Evolutionary conservation across 2,888 invertebrate species (phyloP), one percentile per base, ranked within the genome.

Genomic region (Tipula unca): DNA sequence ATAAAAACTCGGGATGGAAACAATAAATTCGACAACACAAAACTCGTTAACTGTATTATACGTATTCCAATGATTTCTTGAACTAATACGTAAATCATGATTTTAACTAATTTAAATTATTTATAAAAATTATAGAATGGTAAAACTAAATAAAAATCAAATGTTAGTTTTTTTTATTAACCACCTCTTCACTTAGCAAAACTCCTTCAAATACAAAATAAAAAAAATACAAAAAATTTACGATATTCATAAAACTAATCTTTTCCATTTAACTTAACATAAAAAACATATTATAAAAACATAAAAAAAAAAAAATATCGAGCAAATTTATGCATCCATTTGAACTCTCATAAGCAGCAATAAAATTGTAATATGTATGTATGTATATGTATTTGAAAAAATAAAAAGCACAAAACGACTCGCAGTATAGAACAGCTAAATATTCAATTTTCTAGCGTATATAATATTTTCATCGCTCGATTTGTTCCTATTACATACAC

Each of bases 401-500:
- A 39, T 5, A 39, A 48, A 48, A 20, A 25, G 25, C 20, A 48
- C 48, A 25, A 69, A 69, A 69, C 25, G 25, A 69, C 6, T 69
- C 69, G 69, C 69, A 25, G 25, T n/a, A n/a, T 69, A 25, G 69
- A 69, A 69, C 69, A 83, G 83, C 83, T 83, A 83, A 83, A 35
- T 83, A 83, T 83, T 83, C 83, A 83, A 83, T 83, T 83, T 83
- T 83, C 83, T 13, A 83, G 83, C 35, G 35, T 69, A 69, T 54
- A 69, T 69, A 83, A 83, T 17, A 83, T 83, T 32, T 83, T 83
- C 83, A 83, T 32, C 35, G 83, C 83, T 83, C 83, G 83, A 83
- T 83, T 83, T 83, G 83, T 83, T 83, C 83, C 29, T 83, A n/a
- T 83, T 83, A 83, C 8, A 29, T 25, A 69, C 69, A 25, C 10